phyloP scores from a whole-genome alignment of 2,888 invertebrate species.

The Hanleya hanleyi region DNA sequence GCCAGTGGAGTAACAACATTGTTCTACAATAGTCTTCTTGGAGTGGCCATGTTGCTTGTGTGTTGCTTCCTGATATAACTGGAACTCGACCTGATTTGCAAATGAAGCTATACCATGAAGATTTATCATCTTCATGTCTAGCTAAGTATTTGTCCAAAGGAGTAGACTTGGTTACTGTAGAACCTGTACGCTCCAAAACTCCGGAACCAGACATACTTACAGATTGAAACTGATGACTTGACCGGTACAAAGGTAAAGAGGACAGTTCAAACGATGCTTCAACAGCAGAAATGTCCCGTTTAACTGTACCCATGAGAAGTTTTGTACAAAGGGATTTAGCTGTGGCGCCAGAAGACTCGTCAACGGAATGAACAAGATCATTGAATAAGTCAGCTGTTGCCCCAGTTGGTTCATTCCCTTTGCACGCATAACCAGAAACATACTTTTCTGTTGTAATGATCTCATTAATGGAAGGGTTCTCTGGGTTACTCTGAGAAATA shows the following conservation, averaged over 20 bases:
- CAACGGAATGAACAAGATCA: slow-evolving; percentile 13
- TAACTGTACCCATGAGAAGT: slow-evolving; percentile 38
- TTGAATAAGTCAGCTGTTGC: slow-evolving; percentile 35
- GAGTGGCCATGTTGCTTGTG: slow-evolving; percentile 35
- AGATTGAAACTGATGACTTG: slow-evolving; percentile 33
- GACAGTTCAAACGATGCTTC: slow-evolving; percentile 31
- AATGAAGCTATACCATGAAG: slow-evolving; percentile 20
- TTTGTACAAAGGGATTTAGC: slow-evolving; percentile 34
- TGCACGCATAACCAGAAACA: slow-evolving; percentile 42
- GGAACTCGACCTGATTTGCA: slow-evolving; percentile 18
- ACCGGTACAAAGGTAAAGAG: slow-evolving; percentile 27
- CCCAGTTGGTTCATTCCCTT: slow-evolving; percentile 43
- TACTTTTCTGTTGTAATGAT: slow-evolving; percentile 28
- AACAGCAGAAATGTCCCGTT: slow-evolving; percentile 42
- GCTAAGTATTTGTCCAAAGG: slow-evolving; percentile 33
- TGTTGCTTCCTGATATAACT: slow-evolving; percentile 11
- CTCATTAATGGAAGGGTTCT: slow-evolving; percentile 43
- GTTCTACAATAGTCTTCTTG: slow-evolving; percentile 35
- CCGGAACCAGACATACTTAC: slow-evolving; percentile 37
- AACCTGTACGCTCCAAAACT: slow-evolving; percentile 26
- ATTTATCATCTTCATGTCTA: slow-evolving; percentile 9
- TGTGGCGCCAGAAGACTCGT: slow-evolving; percentile 13
- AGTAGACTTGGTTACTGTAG: slow-evolving; percentile 28
- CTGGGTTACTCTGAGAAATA: slow-evolving; percentile 34
- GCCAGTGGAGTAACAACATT: slow-evolving; percentile 40